These are phyloP conservation scores for Onthophagus taurus DNA, from an alignment of 1,140 invertebrate genomes.

Conservation along the genomic window DNA sequence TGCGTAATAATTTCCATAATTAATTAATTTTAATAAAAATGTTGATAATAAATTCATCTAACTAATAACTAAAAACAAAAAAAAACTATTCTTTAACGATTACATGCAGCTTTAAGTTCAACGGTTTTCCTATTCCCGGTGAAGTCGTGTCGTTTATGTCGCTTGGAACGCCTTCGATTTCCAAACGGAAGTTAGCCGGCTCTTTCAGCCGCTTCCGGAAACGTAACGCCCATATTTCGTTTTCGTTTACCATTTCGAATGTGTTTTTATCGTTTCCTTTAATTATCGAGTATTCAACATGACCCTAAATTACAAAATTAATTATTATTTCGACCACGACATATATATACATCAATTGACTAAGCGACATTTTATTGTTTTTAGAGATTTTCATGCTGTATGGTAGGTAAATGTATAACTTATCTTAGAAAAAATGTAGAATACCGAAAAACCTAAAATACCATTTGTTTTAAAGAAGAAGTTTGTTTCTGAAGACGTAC, in stretches of 20 bases:
- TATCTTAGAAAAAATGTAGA: not conserved
- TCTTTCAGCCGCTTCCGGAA: constrained; percentile 48
- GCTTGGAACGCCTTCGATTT: constrained; percentile 45
- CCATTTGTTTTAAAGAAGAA: not conserved
- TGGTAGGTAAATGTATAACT: too few species aligned
- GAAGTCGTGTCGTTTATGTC: constrained; percentile 24
- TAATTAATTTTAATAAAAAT: not conserved
- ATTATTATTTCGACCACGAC: not conserved
- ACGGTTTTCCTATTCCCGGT: constrained; percentile 49
- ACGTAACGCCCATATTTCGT: constrained; percentile 54
- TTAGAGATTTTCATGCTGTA: too few species aligned
- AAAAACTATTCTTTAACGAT: constrained; percentile 39
- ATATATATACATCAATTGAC: too few species aligned
- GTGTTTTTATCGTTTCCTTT: constrained; percentile 54
- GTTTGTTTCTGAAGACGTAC: too few species aligned
- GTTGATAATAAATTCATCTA: not conserved
- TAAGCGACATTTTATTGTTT: too few species aligned
- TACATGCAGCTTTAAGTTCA: constrained; percentile 43
- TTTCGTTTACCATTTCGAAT: constrained; percentile 54
- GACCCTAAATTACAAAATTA: constrained; percentile 34
- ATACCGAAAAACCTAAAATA: not conserved
- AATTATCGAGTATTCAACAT: constrained; percentile 55
- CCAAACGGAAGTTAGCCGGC: constrained; percentile 46
- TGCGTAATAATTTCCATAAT: too few species aligned
- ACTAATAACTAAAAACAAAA: too few species aligned